A percentile compares a stretch with the other conserved stretches of the same genome.
Conservation (phyloP, 2,113 vertebrate genomes). For the Riparia riparia region DNA sequence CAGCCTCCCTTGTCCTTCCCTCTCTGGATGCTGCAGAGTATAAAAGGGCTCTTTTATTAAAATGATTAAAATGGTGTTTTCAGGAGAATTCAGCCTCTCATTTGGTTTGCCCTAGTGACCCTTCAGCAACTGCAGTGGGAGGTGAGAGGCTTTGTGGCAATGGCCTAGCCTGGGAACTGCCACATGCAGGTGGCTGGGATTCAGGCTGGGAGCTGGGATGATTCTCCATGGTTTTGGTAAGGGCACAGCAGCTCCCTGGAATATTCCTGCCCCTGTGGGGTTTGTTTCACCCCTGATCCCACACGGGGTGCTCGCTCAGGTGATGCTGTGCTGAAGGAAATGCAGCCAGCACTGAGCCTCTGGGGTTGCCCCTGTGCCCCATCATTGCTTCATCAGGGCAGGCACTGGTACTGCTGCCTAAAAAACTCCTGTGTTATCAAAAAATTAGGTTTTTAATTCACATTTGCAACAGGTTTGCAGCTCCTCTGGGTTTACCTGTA, state of each 20-base stretch:
- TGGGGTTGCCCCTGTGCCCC: too few species aligned
- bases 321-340: not conserved
- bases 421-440: not conserved
- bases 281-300: not conserved
- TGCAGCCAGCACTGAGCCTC: rapidly evolving
- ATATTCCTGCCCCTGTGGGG: not conserved
- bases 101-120: slow-evolving; percentile 45
- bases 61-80: slow-evolving; percentile 3
- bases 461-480: not conserved
- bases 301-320: rapidly evolving
- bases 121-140: slow-evolving; percentile 20
- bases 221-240: not conserved
- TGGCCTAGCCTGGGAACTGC: not conserved
- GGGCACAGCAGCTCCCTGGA: slow-evolving; percentile 50
- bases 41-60: not conserved
- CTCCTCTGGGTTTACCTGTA: not conserved
- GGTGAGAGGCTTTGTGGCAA: slow-evolving; percentile 43
- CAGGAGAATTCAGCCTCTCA: slow-evolving; percentile 50
- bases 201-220: not conserved
- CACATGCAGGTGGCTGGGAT: not conserved
- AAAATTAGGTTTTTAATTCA: not conserved
- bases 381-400: not conserved
- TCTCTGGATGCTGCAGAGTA: not conserved
- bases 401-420: not conserved
- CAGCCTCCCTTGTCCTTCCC: not conserved